Percentiles rank a stretch among this genome's conserved stretches.
Conservation (phyloP, 2,888 invertebrate genomes). For the Ormyrus labotus region DNA sequence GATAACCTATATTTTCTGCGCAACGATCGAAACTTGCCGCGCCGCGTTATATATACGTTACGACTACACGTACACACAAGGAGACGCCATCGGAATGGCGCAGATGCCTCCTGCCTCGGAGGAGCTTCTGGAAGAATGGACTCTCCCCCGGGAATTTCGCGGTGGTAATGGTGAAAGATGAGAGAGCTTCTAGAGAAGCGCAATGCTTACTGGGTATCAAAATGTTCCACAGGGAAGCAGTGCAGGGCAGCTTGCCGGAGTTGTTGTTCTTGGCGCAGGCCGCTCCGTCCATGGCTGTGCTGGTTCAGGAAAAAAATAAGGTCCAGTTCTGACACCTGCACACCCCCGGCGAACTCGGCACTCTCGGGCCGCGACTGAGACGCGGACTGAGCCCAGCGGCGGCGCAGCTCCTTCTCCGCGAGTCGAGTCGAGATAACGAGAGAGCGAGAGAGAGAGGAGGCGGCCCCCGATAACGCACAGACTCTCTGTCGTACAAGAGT, state of each 20-base stretch:
- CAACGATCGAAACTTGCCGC: conserved; percentile 54
- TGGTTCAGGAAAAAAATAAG: not conserved
- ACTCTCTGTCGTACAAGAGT: not conserved
- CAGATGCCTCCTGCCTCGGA: not conserved
- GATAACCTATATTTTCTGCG: conserved; percentile 45
- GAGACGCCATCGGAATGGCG: conserved; percentile 1
- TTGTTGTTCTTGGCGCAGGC: conserved; percentile 41
- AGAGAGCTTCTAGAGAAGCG: not conserved
- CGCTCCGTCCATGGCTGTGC: conserved; percentile 39
- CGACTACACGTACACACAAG: not conserved
- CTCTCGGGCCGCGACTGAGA: conserved; percentile 4
- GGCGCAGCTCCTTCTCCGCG: not conserved
- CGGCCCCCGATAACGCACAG: too few relatives aligned
- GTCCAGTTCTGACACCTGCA: not conserved
- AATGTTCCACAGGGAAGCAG: conserved; percentile 47
- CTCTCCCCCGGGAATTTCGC: conserved; percentile 49
- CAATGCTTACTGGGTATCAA: conserved; percentile 50
- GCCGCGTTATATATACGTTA: not conserved
- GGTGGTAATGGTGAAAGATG: not conserved
- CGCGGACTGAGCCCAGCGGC: not conserved
- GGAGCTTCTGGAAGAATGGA: conserved; percentile 42
- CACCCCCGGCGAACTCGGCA: conserved; percentile 14
- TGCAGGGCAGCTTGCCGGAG: conserved; percentile 40
- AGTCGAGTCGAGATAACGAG: too few relatives aligned
- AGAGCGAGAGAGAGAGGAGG: not conserved